Percentiles rank a stretch among this genome's conserved stretches.
These are phyloP conservation scores for Lasioglossum lativentre DNA, from an alignment of 2,888 invertebrate genomes.

Conservation along the genomic window DNA sequence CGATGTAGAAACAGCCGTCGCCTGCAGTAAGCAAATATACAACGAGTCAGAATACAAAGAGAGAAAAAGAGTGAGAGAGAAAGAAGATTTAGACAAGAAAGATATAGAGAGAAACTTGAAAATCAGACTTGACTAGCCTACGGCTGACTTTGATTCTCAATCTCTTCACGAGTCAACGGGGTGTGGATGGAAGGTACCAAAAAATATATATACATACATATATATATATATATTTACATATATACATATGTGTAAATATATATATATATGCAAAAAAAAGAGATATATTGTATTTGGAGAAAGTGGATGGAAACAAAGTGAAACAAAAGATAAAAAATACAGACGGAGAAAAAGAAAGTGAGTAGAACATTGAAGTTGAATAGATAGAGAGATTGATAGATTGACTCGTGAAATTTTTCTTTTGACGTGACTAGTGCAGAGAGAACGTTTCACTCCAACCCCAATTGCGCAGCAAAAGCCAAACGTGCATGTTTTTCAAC, in stretches of 20 bases:
- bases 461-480: conserved; percentile 79
- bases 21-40: conserved; percentile 97
- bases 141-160: conserved; percentile 51
- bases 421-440: conserved; percentile 71
- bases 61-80: conserved; percentile 36
- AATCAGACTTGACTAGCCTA: conserved; percentile 71
- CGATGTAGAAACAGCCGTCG: conserved; percentile 98
- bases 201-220: not conserved
- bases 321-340: conserved; percentile 30
- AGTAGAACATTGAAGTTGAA: conserved; percentile 28
- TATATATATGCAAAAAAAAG: not conserved
- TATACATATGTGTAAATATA: too few relatives aligned
- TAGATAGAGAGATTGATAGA: conserved; percentile 48
- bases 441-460: conserved; percentile 77
- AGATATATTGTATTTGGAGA: conserved; percentile 9
- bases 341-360: conserved; percentile 33
- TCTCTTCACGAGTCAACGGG: conserved; percentile 69
- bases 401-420: conserved; percentile 73
- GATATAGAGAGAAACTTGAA: conserved; percentile 50
- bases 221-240: not conserved
- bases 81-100: conserved; percentile 38
- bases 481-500: conserved; percentile 78
- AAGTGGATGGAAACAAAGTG: conserved; percentile 23
- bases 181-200: conserved; percentile 9
- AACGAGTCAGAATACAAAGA: conserved; percentile 79